Percentiles rank a stretch among this genome's conserved stretches.
Conservation (phyloP, 1,140 invertebrate species). For the Lamellibrachia luymesi region DNA sequence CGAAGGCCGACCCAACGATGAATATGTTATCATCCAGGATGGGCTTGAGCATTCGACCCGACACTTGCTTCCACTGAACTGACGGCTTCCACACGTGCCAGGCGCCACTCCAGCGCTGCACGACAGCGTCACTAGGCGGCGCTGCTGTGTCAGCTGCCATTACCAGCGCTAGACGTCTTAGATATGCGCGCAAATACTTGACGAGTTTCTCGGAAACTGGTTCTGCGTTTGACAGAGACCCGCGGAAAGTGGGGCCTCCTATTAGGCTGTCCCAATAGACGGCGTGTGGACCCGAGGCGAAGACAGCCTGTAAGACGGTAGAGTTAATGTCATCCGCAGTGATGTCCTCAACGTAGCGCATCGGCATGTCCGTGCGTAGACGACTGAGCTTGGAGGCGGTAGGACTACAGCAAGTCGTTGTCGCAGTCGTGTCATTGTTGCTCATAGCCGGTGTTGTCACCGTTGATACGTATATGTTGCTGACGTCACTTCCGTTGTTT, state of each 20-base stretch:
- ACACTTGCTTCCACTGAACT: neutral
- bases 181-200: neutral
- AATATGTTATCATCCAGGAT: neutral
- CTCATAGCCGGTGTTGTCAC: neutral
- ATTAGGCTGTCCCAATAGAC: neutral
- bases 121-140: neutral
- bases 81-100: slow-evolving; percentile 13
- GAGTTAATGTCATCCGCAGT: neutral
- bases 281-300: neutral
- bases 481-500: too few species aligned
- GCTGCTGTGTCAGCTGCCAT: neutral
- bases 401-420: neutral
- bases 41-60: neutral
- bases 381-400: neutral
- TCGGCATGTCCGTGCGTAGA: neutral
- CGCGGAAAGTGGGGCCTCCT: neutral
- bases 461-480: neutral
- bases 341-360: neutral
- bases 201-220: neutral
- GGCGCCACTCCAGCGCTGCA: slow-evolving; percentile 9
- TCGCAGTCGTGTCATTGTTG: neutral
- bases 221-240: neutral
- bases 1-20: slow-evolving; percentile 6
- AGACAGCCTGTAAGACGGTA: slow-evolving; percentile 1
- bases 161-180: neutral